Percentiles rank a stretch among this genome's conserved stretches.
Conservation (phyloP, 2,888 invertebrate species). For the Aphodius granarius region DNA sequence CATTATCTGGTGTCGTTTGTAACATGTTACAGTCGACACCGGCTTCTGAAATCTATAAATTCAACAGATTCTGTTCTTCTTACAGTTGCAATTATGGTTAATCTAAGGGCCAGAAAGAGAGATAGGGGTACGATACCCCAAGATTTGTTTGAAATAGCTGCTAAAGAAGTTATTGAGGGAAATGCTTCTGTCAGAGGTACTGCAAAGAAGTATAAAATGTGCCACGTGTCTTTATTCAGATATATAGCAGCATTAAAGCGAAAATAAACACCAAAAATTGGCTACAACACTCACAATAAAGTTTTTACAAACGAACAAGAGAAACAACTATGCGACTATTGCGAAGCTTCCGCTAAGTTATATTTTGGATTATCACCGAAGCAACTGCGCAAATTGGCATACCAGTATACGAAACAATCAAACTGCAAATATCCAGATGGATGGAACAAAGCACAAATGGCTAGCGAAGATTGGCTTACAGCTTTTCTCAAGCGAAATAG, state of each 20-base stretch:
- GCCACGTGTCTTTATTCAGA: background rate
- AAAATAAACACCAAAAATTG: background rate
- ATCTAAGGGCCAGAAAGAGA: background rate
- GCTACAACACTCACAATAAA: background rate
- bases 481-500: background rate
- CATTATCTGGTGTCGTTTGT: background rate
- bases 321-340: background rate
- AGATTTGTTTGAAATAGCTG: conserved; percentile 4
- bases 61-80: conserved; percentile 4
- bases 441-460: background rate
- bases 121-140: conserved; percentile 1
- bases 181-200: conserved; percentile 3
- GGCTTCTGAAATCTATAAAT: conserved; percentile 2
- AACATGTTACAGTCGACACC: conserved; percentile 7
- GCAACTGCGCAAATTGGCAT: conserved; percentile 9
- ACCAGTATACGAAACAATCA: conserved; percentile 8
- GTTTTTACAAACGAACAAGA: background rate
- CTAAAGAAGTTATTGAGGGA: conserved; percentile 11
- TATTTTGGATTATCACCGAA: conserved; percentile 3
- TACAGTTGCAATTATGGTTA: background rate
- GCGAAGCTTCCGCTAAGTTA: conserved; percentile 1
- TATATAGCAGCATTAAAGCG: background rate
- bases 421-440: background rate
- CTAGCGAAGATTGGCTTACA: background rate
- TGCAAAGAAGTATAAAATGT: conserved; percentile 8